phyloP scores from a whole-genome alignment of 1,140 invertebrate species.

The Patella vulgata region DNA sequence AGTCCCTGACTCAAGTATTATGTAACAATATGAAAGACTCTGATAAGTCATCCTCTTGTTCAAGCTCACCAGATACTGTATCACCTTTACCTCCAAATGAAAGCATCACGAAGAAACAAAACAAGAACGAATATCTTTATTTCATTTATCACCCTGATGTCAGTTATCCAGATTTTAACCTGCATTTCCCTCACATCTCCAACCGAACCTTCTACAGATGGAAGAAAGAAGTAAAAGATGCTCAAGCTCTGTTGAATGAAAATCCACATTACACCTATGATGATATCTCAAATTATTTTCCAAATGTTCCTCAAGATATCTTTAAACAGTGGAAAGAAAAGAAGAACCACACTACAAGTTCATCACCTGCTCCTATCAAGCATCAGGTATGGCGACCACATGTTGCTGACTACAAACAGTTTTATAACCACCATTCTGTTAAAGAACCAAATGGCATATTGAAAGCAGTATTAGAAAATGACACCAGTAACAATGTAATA shows the following conservation, averaged over 20 bases:
- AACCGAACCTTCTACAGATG: constrained; percentile 36
- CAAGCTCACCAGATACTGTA: no score
- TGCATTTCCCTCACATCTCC: constrained; percentile 26
- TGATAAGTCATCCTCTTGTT: no score
- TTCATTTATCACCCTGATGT: constrained; percentile 27
- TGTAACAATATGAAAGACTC: no score
- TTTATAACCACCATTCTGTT: no score
- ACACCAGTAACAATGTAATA: no score
- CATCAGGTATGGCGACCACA: no score
- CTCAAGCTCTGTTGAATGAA: background rate
- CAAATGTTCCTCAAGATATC: background rate
- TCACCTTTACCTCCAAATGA: background rate
- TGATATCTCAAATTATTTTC: background rate
- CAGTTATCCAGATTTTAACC: constrained; percentile 26
- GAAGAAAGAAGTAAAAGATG: constrained; percentile 27
- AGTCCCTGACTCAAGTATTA: no score
- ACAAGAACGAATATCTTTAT: constrained; percentile 23
- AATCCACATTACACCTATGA: background rate
- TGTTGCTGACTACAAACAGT: no score
- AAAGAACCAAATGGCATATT: no score
- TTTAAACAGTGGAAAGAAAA: background rate
- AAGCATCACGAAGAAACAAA: constrained; percentile 17
- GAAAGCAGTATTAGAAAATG: no score
- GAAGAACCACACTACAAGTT: background rate
- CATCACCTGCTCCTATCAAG: no score